These are phyloP conservation scores for Automeris io DNA, from an alignment of 2,888 invertebrate species.

Conservation along the genomic window DNA sequence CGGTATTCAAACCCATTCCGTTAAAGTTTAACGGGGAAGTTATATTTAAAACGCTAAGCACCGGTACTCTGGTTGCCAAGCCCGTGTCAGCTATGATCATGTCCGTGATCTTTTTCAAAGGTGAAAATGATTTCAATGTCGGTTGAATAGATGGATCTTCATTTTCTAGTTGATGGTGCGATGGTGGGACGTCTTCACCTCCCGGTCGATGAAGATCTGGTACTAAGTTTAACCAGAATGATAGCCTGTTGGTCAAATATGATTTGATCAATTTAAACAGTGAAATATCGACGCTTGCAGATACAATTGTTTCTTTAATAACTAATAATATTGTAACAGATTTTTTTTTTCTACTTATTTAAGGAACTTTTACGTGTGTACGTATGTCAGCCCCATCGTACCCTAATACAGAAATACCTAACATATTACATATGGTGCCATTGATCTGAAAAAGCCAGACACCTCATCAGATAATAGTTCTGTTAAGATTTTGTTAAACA, in stretches of 20 bases:
- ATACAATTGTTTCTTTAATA: too few relatives aligned
- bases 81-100: slow-evolving; percentile 58
- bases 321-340: too few relatives aligned
- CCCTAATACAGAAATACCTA: too few relatives aligned
- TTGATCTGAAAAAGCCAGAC: too few relatives aligned
- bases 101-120: slow-evolving; percentile 76
- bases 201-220: slow-evolving; percentile 94
- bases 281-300: too few relatives aligned
- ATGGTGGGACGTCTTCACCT: slow-evolving; percentile 88
- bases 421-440: too few relatives aligned
- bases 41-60: slow-evolving; percentile 55
- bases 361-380: too few relatives aligned
- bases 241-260: slow-evolving; percentile 76
- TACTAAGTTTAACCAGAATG: slow-evolving; percentile 96
- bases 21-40: slow-evolving; percentile 64
- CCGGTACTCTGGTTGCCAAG: slow-evolving; percentile 56
- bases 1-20: slow-evolving; percentile 52
- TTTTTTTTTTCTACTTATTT: too few relatives aligned
- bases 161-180: slow-evolving; percentile 89
- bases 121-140: slow-evolving; percentile 74
- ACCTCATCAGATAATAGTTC: too few relatives aligned
- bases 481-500: too few relatives aligned
- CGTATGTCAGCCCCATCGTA: too few relatives aligned
- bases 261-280: too few relatives aligned
- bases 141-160: slow-evolving; percentile 79